Evolutionary conservation across 2,113 vertebrate genomes (phyloP).

Genomic region (Coreoperca whiteheadi): DNA sequence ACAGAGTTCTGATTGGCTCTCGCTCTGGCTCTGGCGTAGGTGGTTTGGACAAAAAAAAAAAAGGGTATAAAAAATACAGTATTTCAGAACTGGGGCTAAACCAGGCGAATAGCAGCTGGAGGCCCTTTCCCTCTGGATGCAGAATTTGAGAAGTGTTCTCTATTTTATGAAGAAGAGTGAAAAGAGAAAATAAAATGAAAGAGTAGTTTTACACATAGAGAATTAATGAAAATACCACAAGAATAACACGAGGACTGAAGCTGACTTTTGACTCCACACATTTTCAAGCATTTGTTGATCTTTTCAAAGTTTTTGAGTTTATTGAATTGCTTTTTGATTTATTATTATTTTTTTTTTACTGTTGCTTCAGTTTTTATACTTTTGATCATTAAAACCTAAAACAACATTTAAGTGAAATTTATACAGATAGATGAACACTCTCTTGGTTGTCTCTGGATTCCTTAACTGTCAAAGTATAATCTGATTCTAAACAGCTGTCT

Average conservation of each 20-base stretch:
- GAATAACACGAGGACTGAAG: not conserved
- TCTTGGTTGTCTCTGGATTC: not conserved
- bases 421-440: not conserved
- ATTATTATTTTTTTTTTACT: conserved; percentile 7
- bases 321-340: not conserved
- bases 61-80: not conserved
- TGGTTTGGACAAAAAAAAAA: not conserved
- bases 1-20: not conserved
- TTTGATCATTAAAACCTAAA: not conserved
- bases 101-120: conserved; percentile 5
- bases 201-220: not conserved
- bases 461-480: not conserved
- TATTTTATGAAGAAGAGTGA: conserved; percentile 19
- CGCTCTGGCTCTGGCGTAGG: not conserved
- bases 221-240: not conserved
- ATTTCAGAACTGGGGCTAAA: conserved; percentile 7
- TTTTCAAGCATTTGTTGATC: not conserved
- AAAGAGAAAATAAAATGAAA: conserved; percentile 3
- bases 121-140: not conserved
- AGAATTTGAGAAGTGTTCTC: not conserved
- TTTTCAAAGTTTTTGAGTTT: not conserved
- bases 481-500: not conserved
- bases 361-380: not conserved
- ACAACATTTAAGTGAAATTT: not conserved
- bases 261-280: not conserved